These are phyloP conservation scores for Zaprionus ornatus DNA, from an alignment of 1,140 invertebrate species.

Conservation along the genomic window DNA sequence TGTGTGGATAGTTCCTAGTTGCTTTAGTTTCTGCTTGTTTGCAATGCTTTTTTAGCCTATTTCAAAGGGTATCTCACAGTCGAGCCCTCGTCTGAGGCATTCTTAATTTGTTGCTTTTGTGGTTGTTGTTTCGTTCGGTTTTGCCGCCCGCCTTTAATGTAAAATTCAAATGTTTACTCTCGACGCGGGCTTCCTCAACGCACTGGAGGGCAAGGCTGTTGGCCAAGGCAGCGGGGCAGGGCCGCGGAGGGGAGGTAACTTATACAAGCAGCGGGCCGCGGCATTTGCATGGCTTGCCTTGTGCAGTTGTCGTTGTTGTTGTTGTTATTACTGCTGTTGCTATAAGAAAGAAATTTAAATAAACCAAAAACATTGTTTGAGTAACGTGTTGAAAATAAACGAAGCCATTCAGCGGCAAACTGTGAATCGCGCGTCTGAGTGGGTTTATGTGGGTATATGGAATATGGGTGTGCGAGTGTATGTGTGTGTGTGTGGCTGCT, in stretches of 20 bases:
- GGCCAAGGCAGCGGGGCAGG: conserved; percentile 11
- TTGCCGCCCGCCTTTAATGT: conserved; percentile 75
- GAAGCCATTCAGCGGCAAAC: conserved; percentile 73
- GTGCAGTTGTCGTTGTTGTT: conserved; percentile 34
- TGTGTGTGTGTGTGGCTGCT: neutral
- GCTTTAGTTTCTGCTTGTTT: too few relatives aligned
- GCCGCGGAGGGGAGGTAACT: conserved; percentile 28
- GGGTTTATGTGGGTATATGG: conserved; percentile 26
- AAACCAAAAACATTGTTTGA: conserved; percentile 82
- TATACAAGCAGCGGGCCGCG: conserved; percentile 65
- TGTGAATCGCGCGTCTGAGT: conserved; percentile 50
- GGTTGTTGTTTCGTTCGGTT: conserved; percentile 32
- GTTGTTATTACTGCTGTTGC: conserved; percentile 40
- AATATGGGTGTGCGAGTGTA: conserved; percentile 1
- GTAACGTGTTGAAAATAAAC: conserved; percentile 82
- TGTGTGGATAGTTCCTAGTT: too few relatives aligned
- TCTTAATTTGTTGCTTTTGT: conserved; percentile 14
- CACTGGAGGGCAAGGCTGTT: conserved; percentile 47
- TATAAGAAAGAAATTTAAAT: conserved; percentile 82
- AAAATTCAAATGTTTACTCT: conserved; percentile 81
- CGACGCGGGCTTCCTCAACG: conserved; percentile 70
- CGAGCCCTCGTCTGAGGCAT: neutral
- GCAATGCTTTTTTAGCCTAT: too few relatives aligned
- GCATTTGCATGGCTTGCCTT: conserved; percentile 79
- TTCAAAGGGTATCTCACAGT: neutral